Evolutionary conservation across 2,888 invertebrate genomes (phyloP), one percentile per base, ranked within the genome.

Genomic region (Plagodis dolabraria): DNA sequence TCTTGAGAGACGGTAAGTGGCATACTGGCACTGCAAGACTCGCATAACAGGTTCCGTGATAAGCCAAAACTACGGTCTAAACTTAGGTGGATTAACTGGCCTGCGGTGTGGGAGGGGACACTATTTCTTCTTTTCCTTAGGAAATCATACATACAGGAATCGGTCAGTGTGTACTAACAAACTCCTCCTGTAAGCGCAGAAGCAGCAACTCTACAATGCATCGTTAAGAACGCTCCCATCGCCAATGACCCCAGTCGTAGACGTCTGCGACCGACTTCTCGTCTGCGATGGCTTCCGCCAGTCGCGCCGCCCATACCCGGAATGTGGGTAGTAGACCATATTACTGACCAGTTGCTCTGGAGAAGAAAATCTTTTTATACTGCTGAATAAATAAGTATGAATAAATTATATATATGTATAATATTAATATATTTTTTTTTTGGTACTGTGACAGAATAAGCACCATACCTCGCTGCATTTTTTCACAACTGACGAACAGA

Each of bases 301-400:
- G 79, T 72, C 34, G 83, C 86, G 43, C 77, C 79, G 70, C 85
- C 87, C 85, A 87, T 83, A 43, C 79, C 84, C 36, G 87, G 84
- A 44, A 92, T 74, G 59, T 87, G 72, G 4, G 76, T 64, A 44
- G 92, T 92, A 58, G 92, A 92, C 87, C 88, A 87, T 63, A 86
- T 76, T 62, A 81, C 76, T 43, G 92, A 92, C 83, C 83, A 89
- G 42, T 88, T 79, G 64, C 85, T 86, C 71, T 86, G 68, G 12
- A 34, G 53, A 52, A 33, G n/a, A 58, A 55, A 40, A 36, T 45
- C 46, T 22, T 22, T 22, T 22, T 12, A 47, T 10, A 38, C 8
- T 10, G 42, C 8, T 10, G 42, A 46, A 42, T 38, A 48, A n/a
- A n/a, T n/a, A n/a, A n/a, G n/a, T n/a, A n/a, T n/a, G n/a, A n/a